These are phyloP conservation scores for Dermochelys coriacea DNA, from an alignment of 2,797 vertebrate species.

Conservation along the genomic window DNA sequence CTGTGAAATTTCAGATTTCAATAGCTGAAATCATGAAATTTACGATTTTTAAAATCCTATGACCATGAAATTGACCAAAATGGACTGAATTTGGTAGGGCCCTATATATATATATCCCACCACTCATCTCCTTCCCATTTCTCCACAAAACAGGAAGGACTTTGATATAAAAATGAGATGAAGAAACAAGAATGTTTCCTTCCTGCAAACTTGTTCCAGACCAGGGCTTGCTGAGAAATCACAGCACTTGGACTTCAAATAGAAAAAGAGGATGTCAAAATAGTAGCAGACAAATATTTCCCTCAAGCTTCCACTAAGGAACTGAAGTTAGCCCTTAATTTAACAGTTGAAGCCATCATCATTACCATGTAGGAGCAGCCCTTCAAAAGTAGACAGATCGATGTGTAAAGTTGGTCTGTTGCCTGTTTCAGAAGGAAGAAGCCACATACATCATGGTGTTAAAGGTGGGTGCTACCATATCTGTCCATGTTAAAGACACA, in stretches of 20 bases:
- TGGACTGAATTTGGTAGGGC: too few species aligned
- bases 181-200: neutral
- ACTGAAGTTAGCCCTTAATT: neutral
- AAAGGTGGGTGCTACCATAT: neutral
- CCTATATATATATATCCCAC: too few species aligned
- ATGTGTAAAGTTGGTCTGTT: too few species aligned
- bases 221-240: conserved; percentile 33
- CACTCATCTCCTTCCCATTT: neutral
- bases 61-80: too few species aligned
- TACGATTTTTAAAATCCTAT: too few species aligned
- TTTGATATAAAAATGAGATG: neutral
- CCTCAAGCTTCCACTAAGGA: conserved; percentile 28
- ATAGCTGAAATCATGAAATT: too few species aligned
- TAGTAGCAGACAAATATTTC: neutral
- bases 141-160: neutral
- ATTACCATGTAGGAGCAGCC: conserved; percentile 20
- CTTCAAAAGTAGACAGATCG: neutral
- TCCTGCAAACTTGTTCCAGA: neutral
- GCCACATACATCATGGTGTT: neutral
- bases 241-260: conserved; percentile 41
- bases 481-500: neutral
- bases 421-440: neutral
- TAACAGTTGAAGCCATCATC: neutral
- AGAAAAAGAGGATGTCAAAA: conserved; percentile 31
- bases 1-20: too few species aligned